phyloP scores from a whole-genome alignment of 2,888 invertebrate species.

The Euplexia lucipara region DNA sequence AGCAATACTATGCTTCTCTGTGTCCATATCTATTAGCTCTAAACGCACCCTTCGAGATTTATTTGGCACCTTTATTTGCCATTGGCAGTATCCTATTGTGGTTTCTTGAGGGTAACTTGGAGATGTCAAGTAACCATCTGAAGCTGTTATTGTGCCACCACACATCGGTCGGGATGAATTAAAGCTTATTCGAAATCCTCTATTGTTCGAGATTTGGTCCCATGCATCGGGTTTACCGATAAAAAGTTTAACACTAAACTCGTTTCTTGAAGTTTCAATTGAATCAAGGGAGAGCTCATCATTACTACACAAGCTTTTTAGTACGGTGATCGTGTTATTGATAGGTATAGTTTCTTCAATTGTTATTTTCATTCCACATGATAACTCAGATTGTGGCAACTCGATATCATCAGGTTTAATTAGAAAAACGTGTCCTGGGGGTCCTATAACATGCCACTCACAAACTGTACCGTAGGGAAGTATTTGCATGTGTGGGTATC shows the following conservation, averaged over 20 bases:
- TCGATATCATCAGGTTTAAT: conserved; percentile 74
- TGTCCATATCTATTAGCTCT: conserved; percentile 89
- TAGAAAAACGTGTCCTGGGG: conserved; percentile 69
- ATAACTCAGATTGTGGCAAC: conserved; percentile 75
- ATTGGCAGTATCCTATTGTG: conserved; percentile 78
- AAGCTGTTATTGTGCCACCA: conserved; percentile 92
- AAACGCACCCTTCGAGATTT: conserved; percentile 83
- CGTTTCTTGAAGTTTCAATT: conserved; percentile 79
- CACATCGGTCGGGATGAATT: conserved; percentile 91
- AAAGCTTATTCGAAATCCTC: conserved; percentile 92
- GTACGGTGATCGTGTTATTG: conserved; percentile 73
- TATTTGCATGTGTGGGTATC: conserved; percentile 90
- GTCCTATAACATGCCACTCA: conserved; percentile 93
- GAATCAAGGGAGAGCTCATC: conserved; percentile 52
- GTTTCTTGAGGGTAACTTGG: conserved; percentile 93
- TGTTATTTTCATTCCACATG: conserved; percentile 80
- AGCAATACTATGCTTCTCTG: conserved; percentile 71
- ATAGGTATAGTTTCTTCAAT: conserved; percentile 77
- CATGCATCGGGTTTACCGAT: conserved; percentile 78
- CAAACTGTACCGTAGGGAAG: conserved; percentile 92
- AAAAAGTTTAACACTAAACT: conserved; percentile 77
- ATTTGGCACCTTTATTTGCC: conserved; percentile 81
- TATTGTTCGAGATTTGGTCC: conserved; percentile 74
- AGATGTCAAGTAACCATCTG: conserved; percentile 93
- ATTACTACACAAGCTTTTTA: conserved; percentile 76